phyloP scores from a whole-genome alignment of 2,888 invertebrate species.

The Balanococcus diminutus region DNA sequence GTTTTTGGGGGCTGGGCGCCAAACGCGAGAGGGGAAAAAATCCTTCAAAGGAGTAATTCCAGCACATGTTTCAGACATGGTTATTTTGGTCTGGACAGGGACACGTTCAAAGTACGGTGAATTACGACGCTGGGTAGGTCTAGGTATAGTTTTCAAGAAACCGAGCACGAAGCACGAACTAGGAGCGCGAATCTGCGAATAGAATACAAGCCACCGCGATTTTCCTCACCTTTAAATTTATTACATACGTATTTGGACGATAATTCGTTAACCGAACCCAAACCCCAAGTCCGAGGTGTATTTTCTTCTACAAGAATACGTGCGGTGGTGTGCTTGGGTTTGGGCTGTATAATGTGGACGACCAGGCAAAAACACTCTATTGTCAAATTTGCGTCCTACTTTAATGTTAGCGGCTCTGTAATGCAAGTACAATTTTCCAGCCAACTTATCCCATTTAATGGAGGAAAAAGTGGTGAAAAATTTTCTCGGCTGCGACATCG shows the following conservation, averaged over 20 bases:
- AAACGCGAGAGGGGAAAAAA: not conserved
- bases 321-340: not conserved
- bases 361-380: not conserved
- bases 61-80: not conserved
- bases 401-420: not conserved
- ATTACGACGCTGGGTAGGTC: not conserved
- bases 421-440: not conserved
- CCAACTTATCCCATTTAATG: slow-evolving; percentile 5
- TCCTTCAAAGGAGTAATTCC: not conserved
- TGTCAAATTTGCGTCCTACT: not conserved
- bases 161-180: not conserved
- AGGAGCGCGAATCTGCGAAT: not conserved
- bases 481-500: not conserved
- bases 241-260: not conserved
- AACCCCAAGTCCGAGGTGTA: not conserved
- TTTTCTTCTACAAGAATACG: not conserved
- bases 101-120: not conserved
- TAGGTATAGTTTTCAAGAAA: not conserved
- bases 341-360: not conserved
- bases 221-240: not conserved
- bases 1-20: not conserved
- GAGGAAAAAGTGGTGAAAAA: not conserved
- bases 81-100: not conserved
- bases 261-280: not conserved
- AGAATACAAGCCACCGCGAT: not conserved